These are phyloP conservation scores for Drosophila micromelanica DNA, from an alignment of 1,140 invertebrate genomes.

Conservation along the genomic window DNA sequence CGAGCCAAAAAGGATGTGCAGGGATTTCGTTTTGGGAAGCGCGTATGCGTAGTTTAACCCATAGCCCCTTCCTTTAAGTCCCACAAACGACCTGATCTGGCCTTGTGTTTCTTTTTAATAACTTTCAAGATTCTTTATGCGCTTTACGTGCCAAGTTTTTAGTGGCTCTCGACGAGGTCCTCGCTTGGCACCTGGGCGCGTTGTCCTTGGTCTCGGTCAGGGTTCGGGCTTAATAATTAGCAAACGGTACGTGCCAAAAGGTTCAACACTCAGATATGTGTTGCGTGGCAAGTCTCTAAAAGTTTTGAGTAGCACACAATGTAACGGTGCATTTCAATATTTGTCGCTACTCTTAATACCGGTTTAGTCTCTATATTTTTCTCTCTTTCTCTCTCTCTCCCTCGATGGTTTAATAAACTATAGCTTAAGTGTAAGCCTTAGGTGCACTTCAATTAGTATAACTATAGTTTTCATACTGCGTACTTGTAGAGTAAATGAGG, in stretches of 20 bases:
- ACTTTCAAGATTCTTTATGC: slow-evolving; percentile 73
- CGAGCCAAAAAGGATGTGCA: slow-evolving; percentile 42
- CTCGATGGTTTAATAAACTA: slow-evolving; percentile 5
- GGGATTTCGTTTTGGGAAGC: slow-evolving; percentile 11
- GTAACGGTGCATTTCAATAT: slow-evolving; percentile 7
- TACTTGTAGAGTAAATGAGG: not conserved
- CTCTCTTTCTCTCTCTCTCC: not conserved
- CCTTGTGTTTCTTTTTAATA: slow-evolving; percentile 63
- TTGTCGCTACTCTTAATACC: not conserved
- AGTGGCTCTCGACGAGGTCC: slow-evolving; percentile 4
- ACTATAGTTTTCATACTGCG: slow-evolving; percentile 2
- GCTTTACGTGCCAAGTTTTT: slow-evolving; percentile 52
- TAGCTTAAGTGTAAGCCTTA: slow-evolving; percentile 3
- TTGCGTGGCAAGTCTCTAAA: not conserved
- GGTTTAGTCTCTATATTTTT: not conserved
- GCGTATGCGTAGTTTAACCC: slow-evolving; percentile 62
- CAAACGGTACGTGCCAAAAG: slow-evolving; percentile 47
- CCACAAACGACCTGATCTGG: not conserved
- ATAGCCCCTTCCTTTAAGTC: too few relatives aligned
- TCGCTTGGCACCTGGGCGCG: slow-evolving; percentile 2
- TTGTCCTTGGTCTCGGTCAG: slow-evolving; percentile 46
- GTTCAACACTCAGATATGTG: slow-evolving; percentile 20
- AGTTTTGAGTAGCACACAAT: not conserved
- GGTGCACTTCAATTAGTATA: slow-evolving; percentile 22
- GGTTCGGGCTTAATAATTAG: slow-evolving; percentile 64